Evolutionary conservation across 2,113 vertebrate genomes (phyloP).

Genomic region (Bostrychus sinensis): DNA sequence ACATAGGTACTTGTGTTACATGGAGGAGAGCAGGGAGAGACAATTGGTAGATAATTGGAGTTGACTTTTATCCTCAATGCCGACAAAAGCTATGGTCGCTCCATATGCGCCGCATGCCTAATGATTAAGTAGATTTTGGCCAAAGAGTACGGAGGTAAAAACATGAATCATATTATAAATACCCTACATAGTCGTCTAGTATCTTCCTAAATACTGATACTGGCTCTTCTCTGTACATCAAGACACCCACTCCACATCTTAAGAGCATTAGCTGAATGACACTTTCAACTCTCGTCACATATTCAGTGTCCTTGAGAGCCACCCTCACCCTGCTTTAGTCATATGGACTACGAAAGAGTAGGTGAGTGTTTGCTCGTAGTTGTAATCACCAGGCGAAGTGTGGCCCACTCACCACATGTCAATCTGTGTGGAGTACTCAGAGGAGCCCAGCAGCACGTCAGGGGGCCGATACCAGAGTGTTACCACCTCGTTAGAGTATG

Average conservation of each 20-base stretch:
- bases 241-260: not conserved
- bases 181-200: no score
- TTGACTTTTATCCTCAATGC: no score
- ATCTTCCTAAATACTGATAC: not conserved
- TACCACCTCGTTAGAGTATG: conserved; percentile 96
- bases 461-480: conserved; percentile 96
- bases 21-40: no score
- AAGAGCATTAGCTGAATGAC: not conserved
- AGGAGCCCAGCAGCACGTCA: conserved; percentile 95
- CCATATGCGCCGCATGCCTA: no score
- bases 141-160: no score
- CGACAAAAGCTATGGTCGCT: no score
- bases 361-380: conserved; percentile 33
- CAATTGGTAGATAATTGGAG: no score
- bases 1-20: no score
- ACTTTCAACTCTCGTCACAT: not conserved
- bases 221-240: not conserved
- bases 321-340: not conserved
- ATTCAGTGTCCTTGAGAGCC: not conserved
- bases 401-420: conserved; percentile 92
- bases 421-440: conserved; percentile 96
- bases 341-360: not conserved
- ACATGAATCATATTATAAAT: no score
- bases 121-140: no score
- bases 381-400: not conserved